These are phyloP conservation scores for Chascanopsetta lugubris DNA, from an alignment of 2,113 vertebrate species.

Conservation along the genomic window DNA sequence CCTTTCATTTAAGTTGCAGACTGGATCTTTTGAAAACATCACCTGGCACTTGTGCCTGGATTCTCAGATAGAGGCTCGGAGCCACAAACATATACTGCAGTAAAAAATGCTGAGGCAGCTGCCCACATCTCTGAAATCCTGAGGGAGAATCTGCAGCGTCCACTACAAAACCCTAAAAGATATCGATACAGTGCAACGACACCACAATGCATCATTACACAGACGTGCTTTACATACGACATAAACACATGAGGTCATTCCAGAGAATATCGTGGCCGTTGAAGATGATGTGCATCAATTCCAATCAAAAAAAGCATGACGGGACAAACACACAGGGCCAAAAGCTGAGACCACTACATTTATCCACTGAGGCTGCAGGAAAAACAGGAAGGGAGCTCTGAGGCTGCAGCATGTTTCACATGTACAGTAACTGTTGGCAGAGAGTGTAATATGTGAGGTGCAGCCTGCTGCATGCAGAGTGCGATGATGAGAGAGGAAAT, in stretches of 20 bases:
- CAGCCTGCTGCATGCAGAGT: not conserved
- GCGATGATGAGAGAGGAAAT: not conserved
- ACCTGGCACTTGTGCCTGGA: not conserved
- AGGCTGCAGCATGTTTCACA: slow-evolving; percentile 23
- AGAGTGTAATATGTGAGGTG: slow-evolving; percentile 23
- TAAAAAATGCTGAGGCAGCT: slow-evolving; percentile 51
- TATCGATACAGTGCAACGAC: slow-evolving; percentile 10
- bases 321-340: slow-evolving; percentile 14
- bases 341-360: slow-evolving; percentile 41
- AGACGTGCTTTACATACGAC: not conserved
- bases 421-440: slow-evolving; percentile 20
- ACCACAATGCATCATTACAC: not conserved
- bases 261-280: not conserved
- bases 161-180: slow-evolving; percentile 23
- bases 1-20: no score
- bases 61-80: slow-evolving; percentile 17
- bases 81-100: slow-evolving; percentile 35
- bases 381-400: slow-evolving; percentile 16
- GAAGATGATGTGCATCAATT: not conserved
- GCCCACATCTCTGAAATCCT: slow-evolving; percentile 29
- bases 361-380: slow-evolving; percentile 60
- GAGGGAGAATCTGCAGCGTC: slow-evolving; percentile 55
- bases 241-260: slow-evolving; percentile 10
- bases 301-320: slow-evolving; percentile 6
- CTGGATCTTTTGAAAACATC: no score